Base-by-base conservation (phyloP, 1,140 invertebrate species). In the Drosophila asahinai region DNA sequence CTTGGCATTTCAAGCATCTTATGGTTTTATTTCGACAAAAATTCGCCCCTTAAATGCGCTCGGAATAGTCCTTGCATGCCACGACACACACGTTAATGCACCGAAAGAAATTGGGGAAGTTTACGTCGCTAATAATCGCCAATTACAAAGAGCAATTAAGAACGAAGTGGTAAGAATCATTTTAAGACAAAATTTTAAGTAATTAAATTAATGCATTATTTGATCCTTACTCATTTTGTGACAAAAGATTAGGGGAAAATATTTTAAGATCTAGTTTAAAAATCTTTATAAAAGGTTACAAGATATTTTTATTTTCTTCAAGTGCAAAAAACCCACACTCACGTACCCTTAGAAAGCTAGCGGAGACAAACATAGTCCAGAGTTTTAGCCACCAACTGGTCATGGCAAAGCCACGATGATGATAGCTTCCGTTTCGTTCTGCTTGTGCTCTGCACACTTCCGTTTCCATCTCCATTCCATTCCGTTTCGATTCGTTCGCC, bases 21-120 rank as follows among this genome's bases (percentile, higher is more conserved):
- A 87, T 87, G 84, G 84, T 87, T 84, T 87, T 87, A 87, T 87
- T 87, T 87, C 81, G 66, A 87, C 84, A 89, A 87, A 87, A 87
- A 87, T 81, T 84, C 70, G 77, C 77, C 77, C 67, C 76, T 89
- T 80, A 89, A 87, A 80, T 78, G 86, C 80, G 84, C 84, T 83
- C 9, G 59, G 45, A 73, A 89, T 80, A 83, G 83, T 87, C 74
- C 74, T 52, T 80, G 83, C 84, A 83, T 89, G 68, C 80, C 84
- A 83, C 63, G 61, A 77, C 74, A 54, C 62, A 66, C 52, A 65
- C 51, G 30, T 27, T 33, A 14, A 17, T 45, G 22, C 62, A 70
- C 38, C 38, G 8, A 5, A 1, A 6, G 40, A 65, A 70, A 49
- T 40, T 42, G 4, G 36, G 8, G 1, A 9, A 3, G 3, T 2